Evolutionary conservation across 2,797 vertebrate genomes (phyloP), one percentile per base, ranked within the genome.

Genomic region (Poecilia picta): DNA sequence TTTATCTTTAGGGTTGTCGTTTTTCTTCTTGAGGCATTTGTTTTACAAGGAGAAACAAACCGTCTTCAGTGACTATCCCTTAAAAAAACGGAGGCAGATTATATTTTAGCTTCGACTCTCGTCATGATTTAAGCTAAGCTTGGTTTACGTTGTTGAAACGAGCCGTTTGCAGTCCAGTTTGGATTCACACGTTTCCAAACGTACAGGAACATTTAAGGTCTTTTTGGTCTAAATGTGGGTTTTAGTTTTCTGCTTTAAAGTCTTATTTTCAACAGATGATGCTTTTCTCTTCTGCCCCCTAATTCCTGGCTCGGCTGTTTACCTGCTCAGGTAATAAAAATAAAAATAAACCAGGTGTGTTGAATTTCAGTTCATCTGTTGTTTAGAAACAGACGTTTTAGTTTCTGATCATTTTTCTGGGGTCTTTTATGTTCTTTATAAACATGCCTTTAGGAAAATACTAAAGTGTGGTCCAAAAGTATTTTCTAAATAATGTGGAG

Each of bases 1-100:
- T 78, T 85, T 6, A 47, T 51, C 15, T 77, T 43, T 3, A 46
- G 31, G 23, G 12, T 13, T 47, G 13, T 74, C 7, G 36, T 78
- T 87, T 88, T 85, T 87, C 80, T 81, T 83, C 76, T 74, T 46
- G 31, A 79, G 76, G 76, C 75, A 77, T 74, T 78, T 74, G 46
- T 79, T 55, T 57, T 10, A 25, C 33, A 76, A 78, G 33, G 41
- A 74, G 33, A 70, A 71, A 33, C 7, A 12, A 51, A 70, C 12
- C 13, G 47, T 68, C 62, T 55, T 71, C 4, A 0, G 4, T 82
- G 13, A 83, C 43, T 76, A 15, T 66, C 76, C 36, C 0, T 2
- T n/a, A 10, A 45, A 28, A 28, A 68, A 43, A 66, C 43, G 16
- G 3, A 73, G 8, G 31, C 46, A 64, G 62, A 20, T 53, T 62